These are phyloP conservation scores for Troglohyphantes excavatus DNA, from an alignment of 2,888 invertebrate species.

Conservation along the genomic window DNA sequence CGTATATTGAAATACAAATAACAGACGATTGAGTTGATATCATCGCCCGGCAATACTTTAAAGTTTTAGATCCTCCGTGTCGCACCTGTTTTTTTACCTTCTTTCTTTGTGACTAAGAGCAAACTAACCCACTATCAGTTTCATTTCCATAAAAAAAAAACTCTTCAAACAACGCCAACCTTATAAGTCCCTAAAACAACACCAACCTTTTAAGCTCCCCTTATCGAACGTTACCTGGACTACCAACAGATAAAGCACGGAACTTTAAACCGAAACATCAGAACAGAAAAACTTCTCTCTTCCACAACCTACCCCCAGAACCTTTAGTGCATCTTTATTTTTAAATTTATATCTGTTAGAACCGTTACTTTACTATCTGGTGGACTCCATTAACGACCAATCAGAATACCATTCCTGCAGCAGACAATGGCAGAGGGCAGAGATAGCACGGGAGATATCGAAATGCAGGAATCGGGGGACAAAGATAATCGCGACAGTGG, in stretches of 20 bases:
- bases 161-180: constrained; percentile 15
- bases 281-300: neutral
- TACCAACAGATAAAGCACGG: constrained; percentile 39
- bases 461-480: neutral
- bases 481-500: neutral
- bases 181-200: constrained; percentile 11
- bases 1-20: too few species aligned
- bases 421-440: neutral
- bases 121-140: constrained; percentile 19
- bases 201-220: neutral
- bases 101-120: constrained; percentile 1
- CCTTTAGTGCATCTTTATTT: neutral
- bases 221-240: constrained; percentile 65
- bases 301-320: neutral
- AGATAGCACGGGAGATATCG: neutral
- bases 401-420: neutral
- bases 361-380: too few species aligned
- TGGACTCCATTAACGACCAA: neutral
- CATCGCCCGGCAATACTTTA: neutral
- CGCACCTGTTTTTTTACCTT: neutral
- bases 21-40: too few species aligned
- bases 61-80: neutral
- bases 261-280: constrained; percentile 26
- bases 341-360: too few species aligned
- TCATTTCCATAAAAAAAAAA: constrained; percentile 11